Percentiles rank a stretch among this genome's conserved stretches.
These are phyloP conservation scores for Scaptomyza pallida DNA, from an alignment of 1,140 invertebrate species.

Conservation along the genomic window DNA sequence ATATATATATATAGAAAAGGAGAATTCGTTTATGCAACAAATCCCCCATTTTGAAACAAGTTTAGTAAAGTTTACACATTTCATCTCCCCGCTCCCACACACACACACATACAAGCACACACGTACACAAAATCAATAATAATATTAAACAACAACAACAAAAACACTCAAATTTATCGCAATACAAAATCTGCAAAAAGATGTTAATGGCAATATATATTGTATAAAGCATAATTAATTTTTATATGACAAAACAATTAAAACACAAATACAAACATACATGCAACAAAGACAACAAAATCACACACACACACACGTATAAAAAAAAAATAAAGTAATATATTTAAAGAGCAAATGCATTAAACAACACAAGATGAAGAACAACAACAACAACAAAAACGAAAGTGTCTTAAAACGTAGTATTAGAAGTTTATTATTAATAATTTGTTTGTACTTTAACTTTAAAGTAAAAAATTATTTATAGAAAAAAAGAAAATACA, in stretches of 20 bases:
- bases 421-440: slow-evolving; percentile 83
- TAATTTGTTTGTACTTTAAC: slow-evolving; percentile 81
- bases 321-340: slow-evolving; percentile 45
- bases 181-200: slow-evolving; percentile 36
- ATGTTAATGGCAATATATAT: slow-evolving; percentile 57
- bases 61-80: slow-evolving; percentile 57
- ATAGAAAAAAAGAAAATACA: slow-evolving; percentile 82
- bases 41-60: slow-evolving; percentile 41
- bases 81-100: slow-evolving; percentile 3
- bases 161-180: slow-evolving; percentile 27
- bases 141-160: slow-evolving; percentile 43
- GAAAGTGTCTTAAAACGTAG: slow-evolving; percentile 82
- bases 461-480: slow-evolving; percentile 80
- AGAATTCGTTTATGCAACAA: slow-evolving; percentile 46
- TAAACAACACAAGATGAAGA: slow-evolving; percentile 77
- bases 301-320: slow-evolving; percentile 39
- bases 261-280: slow-evolving; percentile 28
- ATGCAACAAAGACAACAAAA: slow-evolving; percentile 58
- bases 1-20: slow-evolving; percentile 49
- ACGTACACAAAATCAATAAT: slow-evolving; percentile 47
- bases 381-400: slow-evolving; percentile 78
- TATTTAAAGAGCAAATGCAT: slow-evolving; percentile 68
- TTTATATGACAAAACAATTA: slow-evolving; percentile 59
- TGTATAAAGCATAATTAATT: slow-evolving; percentile 61
- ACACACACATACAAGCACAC: slow-evolving; percentile 41